Evolutionary conservation across 2,113 vertebrate genomes (phyloP), one percentile per base, ranked within the genome.

Genomic region (Epinephelus moara): DNA sequence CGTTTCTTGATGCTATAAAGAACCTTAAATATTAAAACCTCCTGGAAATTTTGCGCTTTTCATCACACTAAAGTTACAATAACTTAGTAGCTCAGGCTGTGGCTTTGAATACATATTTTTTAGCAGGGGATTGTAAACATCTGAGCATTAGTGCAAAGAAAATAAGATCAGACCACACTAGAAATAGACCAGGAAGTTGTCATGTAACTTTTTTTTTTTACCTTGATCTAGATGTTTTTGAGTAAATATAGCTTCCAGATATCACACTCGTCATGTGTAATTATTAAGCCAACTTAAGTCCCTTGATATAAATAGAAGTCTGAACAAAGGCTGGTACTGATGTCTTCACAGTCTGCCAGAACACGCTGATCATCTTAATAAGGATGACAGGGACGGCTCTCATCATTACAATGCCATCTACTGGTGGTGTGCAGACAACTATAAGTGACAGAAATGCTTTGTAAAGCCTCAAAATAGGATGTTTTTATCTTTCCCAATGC

Each of bases 351-450:
- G 83, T 68, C 67, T 71, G 67, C 83, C 53, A 77, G 37, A 84
- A 15, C 23, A 71, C 1, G 4, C 66, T 57, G 56, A 73, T 86
- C 52, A 52, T 66, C 80, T 87, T 68, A 71, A 60, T 80, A 62
- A 78, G 55, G 61, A 69, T 52, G 70, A 76, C 66, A 80, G 15
- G 50, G 62, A 52, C 30, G 33, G 49, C 67, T 70, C 49, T 84
- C 49, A 56, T 85, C 59, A 80, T 81, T 74, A 67, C 30, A 86
- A 85, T 88, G 79, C 84, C 83, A 91, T 89, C 81, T 89, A 78
- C 88, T 82, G 87, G 86, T 30, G n/a, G 57, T 68, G 25, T 42
- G 12, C 49, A 80, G 74, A 78, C n/a, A 55, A 78, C 6, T 45
- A 21, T 5, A n/a, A 61, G 3, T 40, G 19, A 61, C 40, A 76